Evolutionary conservation across 2,888 invertebrate genomes (phyloP).

Genomic region (Blera fallax): DNA sequence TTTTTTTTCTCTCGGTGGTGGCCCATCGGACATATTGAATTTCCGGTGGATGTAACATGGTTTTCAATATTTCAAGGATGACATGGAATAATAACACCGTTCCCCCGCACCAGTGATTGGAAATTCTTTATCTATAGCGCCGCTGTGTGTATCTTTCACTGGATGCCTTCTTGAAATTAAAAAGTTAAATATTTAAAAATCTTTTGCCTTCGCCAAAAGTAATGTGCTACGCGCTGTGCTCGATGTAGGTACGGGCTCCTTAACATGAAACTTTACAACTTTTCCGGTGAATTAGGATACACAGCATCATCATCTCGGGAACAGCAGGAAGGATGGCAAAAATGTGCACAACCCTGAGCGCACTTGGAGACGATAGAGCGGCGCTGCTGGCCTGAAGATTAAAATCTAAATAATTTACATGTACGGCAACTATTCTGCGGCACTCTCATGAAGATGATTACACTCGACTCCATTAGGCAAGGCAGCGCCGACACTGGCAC

Average conservation of each 20-base stretch:
- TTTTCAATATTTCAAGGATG: slow-evolving; percentile 3
- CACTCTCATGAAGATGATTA: slow-evolving; percentile 34
- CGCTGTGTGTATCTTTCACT: background rate
- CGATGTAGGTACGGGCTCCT: slow-evolving; percentile 8
- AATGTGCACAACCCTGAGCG: background rate
- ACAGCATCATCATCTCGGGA: slow-evolving; percentile 6
- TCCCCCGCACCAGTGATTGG: background rate
- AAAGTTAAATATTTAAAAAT: slow-evolving; percentile 67
- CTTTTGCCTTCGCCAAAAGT: slow-evolving; percentile 2
- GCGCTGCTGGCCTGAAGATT: slow-evolving; percentile 36
- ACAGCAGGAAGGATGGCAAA: background rate
- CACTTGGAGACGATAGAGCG: background rate
- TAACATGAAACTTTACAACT: slow-evolving; percentile 42
- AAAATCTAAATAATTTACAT: slow-evolving; percentile 66
- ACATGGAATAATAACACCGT: background rate
- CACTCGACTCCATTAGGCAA: slow-evolving; percentile 49
- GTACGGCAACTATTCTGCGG: background rate
- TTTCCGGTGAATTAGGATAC: slow-evolving; percentile 37
- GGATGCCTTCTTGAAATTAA: slow-evolving; percentile 48
- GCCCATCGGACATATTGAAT: slow-evolving; percentile 22
- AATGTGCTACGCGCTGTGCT: slow-evolving; percentile 13
- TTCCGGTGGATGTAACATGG: slow-evolving; percentile 5
- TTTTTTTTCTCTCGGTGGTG: background rate
- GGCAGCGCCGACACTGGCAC: background rate
- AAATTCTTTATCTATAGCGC: background rate